Conservation (phyloP, 2,888 invertebrate genomes). For the Caenorhabditis sp. region DNA sequence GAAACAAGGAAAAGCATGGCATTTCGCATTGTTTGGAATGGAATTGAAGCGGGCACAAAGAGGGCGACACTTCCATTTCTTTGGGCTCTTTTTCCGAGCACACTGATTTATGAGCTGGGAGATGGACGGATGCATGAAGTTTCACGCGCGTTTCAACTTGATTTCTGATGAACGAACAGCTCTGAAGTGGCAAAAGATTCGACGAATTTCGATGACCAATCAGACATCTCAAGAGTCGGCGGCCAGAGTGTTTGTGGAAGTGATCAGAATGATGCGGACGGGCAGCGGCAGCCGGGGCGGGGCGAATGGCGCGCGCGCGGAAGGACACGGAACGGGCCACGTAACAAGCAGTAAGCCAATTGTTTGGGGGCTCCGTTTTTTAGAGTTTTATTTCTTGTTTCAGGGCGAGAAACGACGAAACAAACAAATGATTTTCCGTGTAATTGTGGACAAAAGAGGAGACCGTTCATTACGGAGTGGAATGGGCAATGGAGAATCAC, state of each 20-base stretch:
- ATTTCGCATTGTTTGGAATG: constrained; percentile 27
- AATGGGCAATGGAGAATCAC: too few species aligned
- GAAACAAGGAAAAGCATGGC: constrained; percentile 8
- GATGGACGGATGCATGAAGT: not conserved
- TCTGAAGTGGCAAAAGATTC: constrained; percentile 3
- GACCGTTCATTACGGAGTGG: constrained; percentile 29
- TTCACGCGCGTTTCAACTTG: not conserved
- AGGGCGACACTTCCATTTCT: too few species aligned
- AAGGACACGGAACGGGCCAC: constrained; percentile 39
- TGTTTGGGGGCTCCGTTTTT: constrained; percentile 39
- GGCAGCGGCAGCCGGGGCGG: constrained; percentile 5
- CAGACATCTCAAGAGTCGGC: constrained; percentile 37
- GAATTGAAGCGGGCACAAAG: constrained; percentile 21
- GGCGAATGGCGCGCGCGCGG: constrained; percentile 30
- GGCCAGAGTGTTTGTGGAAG: constrained; percentile 44
- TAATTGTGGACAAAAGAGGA: constrained; percentile 49
- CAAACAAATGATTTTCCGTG: constrained; percentile 31
- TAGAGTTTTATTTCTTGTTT: constrained; percentile 39
- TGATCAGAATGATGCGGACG: constrained; percentile 34
- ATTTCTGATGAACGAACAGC: not conserved
- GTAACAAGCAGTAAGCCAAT: constrained; percentile 44
- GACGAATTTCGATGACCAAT: constrained; percentile 47
- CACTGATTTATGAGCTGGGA: constrained; percentile 24
- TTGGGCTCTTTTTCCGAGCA: constrained; percentile 10
- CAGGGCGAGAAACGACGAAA: constrained; percentile 35